These are phyloP conservation scores for Bradysia coprophila DNA, from an alignment of 1,140 invertebrate genomes.

Conservation along the genomic window DNA sequence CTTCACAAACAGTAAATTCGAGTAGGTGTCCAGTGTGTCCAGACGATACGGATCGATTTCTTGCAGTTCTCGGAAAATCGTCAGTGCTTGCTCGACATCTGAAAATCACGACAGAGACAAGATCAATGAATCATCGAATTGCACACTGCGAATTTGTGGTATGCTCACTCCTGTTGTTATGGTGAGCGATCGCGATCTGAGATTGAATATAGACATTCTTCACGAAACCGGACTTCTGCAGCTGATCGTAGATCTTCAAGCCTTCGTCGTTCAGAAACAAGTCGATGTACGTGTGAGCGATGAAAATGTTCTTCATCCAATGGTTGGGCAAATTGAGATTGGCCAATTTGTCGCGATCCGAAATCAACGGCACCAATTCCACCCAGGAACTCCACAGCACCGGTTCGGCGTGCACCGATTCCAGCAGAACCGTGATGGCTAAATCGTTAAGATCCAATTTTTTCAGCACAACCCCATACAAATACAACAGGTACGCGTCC, in stretches of 20 bases:
- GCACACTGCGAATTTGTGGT: no score
- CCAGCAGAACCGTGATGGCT: constrained; percentile 57
- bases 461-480: constrained; percentile 83
- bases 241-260: constrained; percentile 55
- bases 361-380: constrained; percentile 72
- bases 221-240: constrained; percentile 63
- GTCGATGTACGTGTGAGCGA: constrained; percentile 79
- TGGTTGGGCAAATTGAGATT: constrained; percentile 60
- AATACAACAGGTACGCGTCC: constrained; percentile 77
- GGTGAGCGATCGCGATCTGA: constrained; percentile 80
- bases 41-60: constrained; percentile 79
- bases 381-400: constrained; percentile 87
- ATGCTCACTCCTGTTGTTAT: constrained; percentile 82
- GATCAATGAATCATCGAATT: no score
- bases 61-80: constrained; percentile 62
- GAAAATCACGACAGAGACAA: no score
- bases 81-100: constrained; percentile 83
- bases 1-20: constrained; percentile 90
- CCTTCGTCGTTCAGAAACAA: constrained; percentile 82
- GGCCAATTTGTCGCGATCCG: constrained; percentile 52
- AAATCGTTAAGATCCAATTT: constrained; percentile 60
- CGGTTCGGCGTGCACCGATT: constrained; percentile 57
- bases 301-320: constrained; percentile 91
- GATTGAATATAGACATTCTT: constrained; percentile 80
- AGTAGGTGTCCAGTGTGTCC: constrained; percentile 92